phyloP scores from a whole-genome alignment of 2,113 vertebrate species.

The Rousettus leschenaultii region DNA sequence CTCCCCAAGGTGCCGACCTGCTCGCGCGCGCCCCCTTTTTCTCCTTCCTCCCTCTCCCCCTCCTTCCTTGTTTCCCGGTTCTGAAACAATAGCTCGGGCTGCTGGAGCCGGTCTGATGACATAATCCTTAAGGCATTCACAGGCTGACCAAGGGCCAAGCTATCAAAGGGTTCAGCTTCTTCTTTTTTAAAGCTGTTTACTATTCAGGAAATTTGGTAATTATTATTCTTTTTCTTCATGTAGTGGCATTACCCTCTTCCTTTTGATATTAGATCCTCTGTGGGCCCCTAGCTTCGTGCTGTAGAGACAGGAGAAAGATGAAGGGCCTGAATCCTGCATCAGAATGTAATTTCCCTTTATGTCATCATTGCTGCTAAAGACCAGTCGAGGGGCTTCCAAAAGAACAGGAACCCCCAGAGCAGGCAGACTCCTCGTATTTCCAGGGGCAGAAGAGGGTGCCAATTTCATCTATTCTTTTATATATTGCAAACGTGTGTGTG shows the following conservation, averaged over 20 bases:
- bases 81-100: constrained; percentile 28
- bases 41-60: neutral
- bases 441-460: neutral
- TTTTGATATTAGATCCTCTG: constrained; percentile 76
- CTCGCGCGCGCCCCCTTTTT: neutral
- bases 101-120: constrained; percentile 38
- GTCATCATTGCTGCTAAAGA: constrained; percentile 47
- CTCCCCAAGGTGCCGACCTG: neutral
- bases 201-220: constrained; percentile 77
- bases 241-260: constrained; percentile 62
- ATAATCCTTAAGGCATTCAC: constrained; percentile 8
- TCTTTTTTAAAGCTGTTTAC: constrained; percentile 47
- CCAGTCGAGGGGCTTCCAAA: constrained; percentile 48
- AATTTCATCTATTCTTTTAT: neutral
- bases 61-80: neutral
- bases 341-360: constrained; percentile 44
- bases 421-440: constrained; percentile 29
- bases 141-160: neutral
- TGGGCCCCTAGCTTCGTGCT: constrained; percentile 36
- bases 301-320: constrained; percentile 57
- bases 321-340: constrained; percentile 48
- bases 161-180: constrained; percentile 24
- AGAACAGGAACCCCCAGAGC: neutral
- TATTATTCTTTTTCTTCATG: constrained; percentile 44
- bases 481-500: neutral